phyloP scores from a whole-genome alignment of 2,888 invertebrate species.

The Choristoneura rosaceana region DNA sequence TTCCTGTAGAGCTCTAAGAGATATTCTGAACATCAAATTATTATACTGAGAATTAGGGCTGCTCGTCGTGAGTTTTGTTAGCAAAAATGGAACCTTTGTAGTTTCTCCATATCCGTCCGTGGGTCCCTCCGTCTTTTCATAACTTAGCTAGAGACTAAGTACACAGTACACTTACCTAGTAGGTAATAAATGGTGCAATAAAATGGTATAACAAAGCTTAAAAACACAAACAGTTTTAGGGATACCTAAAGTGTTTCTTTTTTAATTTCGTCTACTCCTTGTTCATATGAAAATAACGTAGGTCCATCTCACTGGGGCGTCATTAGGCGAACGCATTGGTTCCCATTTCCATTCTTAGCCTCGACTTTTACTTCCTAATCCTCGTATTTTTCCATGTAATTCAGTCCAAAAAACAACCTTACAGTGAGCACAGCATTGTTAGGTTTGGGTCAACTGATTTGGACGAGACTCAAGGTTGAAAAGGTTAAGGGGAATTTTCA shows the following conservation, averaged over 20 bases:
- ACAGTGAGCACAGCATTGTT: neutral
- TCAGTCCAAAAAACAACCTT: neutral
- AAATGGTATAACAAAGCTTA: no score
- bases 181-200: no score
- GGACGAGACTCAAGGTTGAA: neutral
- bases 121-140: no score
- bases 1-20: neutral
- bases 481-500: neutral
- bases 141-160: no score
- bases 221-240: no score
- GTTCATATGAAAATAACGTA: neutral
- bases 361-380: constrained; percentile 9
- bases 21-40: neutral
- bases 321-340: constrained; percentile 14
- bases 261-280: neutral
- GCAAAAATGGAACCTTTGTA: no score
- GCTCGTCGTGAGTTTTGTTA: neutral
- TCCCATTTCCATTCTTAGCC: constrained; percentile 41
- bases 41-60: neutral
- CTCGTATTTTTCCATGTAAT: neutral
- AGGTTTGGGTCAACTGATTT: neutral
- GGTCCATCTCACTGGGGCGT: neutral
- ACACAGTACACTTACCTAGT: no score
- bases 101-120: no score
- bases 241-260: no score